Percentiles rank a stretch among this genome's conserved stretches.
Conservation (phyloP, 2,113 vertebrate genomes). For the Coturnix japonica region DNA sequence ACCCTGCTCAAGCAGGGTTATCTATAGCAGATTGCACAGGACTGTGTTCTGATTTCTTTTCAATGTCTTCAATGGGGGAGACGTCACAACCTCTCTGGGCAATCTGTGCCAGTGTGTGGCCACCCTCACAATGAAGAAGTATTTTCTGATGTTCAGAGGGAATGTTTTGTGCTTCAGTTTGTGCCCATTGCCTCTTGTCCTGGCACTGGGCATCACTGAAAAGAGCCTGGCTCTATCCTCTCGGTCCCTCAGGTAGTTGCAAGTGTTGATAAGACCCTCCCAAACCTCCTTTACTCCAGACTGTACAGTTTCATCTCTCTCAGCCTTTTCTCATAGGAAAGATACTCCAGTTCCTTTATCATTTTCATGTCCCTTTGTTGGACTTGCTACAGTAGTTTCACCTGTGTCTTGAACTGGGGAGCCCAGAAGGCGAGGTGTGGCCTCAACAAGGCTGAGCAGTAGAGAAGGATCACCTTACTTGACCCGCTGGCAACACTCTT, state of each 20-base stretch:
- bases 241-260: neutral
- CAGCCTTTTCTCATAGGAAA: neutral
- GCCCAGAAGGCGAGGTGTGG: neutral
- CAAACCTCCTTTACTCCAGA: neutral
- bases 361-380: neutral
- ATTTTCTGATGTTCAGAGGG: neutral
- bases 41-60: neutral
- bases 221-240: neutral
- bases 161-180: neutral
- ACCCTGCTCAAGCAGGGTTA: fast-evolving
- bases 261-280: neutral
- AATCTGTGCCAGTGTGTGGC: neutral
- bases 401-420: neutral
- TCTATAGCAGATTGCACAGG: neutral
- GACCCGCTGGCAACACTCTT: neutral
- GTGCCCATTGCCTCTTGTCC: neutral
- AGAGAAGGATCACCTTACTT: neutral
- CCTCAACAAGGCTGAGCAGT: neutral
- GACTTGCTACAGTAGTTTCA: neutral
- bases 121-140: neutral
- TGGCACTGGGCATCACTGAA: neutral
- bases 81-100: neutral
- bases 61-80: neutral
- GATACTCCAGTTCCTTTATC: neutral
- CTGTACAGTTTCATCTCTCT: neutral